Conservation (phyloP, 2,888 invertebrate species). For the Calliopum simillimum region DNA sequence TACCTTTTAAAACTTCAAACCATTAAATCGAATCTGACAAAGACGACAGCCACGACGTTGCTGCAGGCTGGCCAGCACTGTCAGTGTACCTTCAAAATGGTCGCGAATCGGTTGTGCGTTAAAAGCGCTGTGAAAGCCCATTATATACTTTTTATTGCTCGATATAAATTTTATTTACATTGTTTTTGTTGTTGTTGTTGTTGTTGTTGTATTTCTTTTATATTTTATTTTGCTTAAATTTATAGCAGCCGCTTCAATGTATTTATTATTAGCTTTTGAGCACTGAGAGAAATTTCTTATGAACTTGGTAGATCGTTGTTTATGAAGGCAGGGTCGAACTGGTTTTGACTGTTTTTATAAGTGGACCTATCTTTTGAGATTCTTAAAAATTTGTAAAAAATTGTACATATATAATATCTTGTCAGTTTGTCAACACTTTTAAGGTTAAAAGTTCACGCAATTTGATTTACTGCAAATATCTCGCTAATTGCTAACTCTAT, state of each 20-base stretch:
- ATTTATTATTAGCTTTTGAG: conserved; percentile 7
- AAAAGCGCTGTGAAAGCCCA: conserved; percentile 8
- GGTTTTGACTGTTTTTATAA: too few relatives aligned
- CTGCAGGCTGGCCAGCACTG: not conserved
- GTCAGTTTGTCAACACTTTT: not conserved
- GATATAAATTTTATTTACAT: conserved; percentile 24
- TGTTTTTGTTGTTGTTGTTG: conserved; percentile 4
- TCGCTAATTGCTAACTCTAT: too few relatives aligned
- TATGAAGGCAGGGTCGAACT: too few relatives aligned
- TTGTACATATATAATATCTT: too few relatives aligned
- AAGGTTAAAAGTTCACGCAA: too few relatives aligned
- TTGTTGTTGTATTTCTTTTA: not conserved
- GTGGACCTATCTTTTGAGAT: too few relatives aligned
- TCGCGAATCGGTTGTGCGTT: not conserved
- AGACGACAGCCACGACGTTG: too few relatives aligned
- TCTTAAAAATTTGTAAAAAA: too few relatives aligned
- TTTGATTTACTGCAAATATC: too few relatives aligned
- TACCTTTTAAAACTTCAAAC: too few relatives aligned
- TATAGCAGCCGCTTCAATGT: conserved; percentile 16
- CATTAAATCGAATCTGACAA: too few relatives aligned
- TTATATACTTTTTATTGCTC: conserved; percentile 17
- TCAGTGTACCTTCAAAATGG: not conserved
- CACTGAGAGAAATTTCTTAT: not conserved
- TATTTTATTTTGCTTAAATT: not conserved
- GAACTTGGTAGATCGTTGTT: too few relatives aligned